phyloP scores from a whole-genome alignment of 2,113 vertebrate genomes.

The Geothlypis trichas region DNA sequence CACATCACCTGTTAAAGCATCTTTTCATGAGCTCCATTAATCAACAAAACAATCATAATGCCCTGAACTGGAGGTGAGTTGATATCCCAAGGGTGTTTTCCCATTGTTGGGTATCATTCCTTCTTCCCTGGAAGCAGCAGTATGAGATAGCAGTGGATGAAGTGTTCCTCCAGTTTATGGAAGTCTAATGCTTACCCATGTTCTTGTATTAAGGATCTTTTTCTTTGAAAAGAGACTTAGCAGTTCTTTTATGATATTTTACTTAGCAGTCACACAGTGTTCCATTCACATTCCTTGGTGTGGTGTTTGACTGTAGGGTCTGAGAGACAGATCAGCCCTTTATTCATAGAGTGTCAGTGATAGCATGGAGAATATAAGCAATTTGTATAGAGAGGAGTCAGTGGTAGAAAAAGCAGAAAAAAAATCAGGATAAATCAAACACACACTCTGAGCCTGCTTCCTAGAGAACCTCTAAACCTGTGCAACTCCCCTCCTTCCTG shows the following conservation, averaged over 20 bases:
- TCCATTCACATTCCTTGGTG: background rate
- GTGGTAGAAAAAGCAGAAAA: background rate
- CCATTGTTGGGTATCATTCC: background rate
- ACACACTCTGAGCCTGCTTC: background rate
- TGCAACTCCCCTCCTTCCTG: constrained; percentile 34
- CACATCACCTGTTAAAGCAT: background rate
- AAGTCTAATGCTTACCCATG: background rate
- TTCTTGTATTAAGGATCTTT: background rate
- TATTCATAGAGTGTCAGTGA: background rate
- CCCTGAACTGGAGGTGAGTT: background rate
- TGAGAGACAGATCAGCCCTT: background rate
- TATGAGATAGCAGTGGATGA: background rate
- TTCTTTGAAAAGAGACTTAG: background rate
- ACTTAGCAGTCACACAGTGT: background rate
- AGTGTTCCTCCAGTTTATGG: background rate
- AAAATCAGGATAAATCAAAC: background rate
- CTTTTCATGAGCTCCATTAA: background rate
- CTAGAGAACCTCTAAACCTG: background rate
- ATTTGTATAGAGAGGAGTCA: background rate
- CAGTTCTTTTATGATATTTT: background rate
- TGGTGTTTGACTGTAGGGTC: background rate
- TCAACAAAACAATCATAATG: background rate
- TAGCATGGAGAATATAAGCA: background rate
- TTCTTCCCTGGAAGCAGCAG: background rate
- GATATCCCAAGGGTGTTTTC: background rate